Percentiles rank a stretch among this genome's conserved stretches.
Conservation (phyloP, 2,113 vertebrate genomes). For the Pomatorhinus ruficollis region DNA sequence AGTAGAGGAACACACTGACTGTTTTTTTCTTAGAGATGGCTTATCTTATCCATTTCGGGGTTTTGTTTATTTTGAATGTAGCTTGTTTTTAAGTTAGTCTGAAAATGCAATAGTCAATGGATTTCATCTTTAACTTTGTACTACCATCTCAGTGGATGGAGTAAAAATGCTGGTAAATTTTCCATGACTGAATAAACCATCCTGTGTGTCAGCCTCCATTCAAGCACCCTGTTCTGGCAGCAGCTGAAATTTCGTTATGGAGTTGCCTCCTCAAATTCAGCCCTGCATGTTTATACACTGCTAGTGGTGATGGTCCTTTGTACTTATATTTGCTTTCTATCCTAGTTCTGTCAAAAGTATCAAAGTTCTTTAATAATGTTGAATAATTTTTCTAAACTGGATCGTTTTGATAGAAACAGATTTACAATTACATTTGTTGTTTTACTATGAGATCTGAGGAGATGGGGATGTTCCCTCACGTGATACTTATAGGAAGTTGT, state of each 20-base stretch:
- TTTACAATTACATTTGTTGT: background rate
- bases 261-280: background rate
- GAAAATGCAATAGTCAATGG: background rate
- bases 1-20: background rate
- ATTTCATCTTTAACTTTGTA: background rate
- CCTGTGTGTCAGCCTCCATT: background rate
- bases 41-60: background rate
- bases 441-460: background rate
- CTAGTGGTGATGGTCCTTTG: background rate
- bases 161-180: background rate
- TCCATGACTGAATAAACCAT: background rate
- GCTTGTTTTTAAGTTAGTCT: background rate
- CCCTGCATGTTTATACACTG: background rate
- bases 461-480: background rate
- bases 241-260: background rate
- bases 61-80: background rate
- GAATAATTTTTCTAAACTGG: background rate
- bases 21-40: background rate
- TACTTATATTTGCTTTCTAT: background rate
- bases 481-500: background rate
- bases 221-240: background rate
- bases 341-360: background rate
- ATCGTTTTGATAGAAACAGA: background rate
- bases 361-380: background rate
- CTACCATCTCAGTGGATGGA: background rate